A percentile compares a stretch with the other conserved stretches of the same genome.
Evolutionary conservation across 2,113 vertebrate genomes (phyloP).

Genomic region (Motacilla tschutschensis): DNA sequence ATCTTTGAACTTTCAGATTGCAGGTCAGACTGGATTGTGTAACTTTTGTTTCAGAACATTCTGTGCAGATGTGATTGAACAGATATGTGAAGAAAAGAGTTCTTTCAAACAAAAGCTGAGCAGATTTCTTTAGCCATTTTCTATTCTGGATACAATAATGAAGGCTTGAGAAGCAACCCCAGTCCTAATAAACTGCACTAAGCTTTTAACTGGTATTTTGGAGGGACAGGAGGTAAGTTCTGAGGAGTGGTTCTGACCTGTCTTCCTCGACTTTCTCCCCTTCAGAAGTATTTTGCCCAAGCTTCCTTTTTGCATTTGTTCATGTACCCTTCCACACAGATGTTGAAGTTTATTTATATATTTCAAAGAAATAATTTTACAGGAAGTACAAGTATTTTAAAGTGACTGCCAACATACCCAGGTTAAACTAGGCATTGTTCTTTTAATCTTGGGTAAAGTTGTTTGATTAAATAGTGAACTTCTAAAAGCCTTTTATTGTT

Average conservation of each 20-base stretch:
- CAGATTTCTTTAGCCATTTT: background rate
- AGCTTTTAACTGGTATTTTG: background rate
- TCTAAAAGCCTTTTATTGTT: background rate
- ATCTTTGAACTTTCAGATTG: background rate
- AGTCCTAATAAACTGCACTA: background rate
- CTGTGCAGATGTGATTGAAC: background rate
- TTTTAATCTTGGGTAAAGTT: background rate
- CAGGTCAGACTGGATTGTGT: conserved; percentile 1
- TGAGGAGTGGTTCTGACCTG: background rate
- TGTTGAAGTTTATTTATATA: background rate
- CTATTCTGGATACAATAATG: background rate
- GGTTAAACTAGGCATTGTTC: background rate
- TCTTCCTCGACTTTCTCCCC: background rate
- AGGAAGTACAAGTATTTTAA: background rate
- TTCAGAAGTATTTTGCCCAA: background rate
- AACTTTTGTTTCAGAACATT: conserved; percentile 27
- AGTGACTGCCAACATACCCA: background rate
- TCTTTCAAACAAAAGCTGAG: background rate
- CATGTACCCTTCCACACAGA: background rate
- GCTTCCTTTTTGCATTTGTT: background rate
- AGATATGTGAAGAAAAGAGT: background rate
- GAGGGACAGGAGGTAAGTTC: background rate
- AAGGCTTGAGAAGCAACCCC: background rate
- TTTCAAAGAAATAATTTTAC: background rate
- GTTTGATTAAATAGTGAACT: background rate